These are phyloP conservation scores for Andinoacara biseriatus DNA, from an alignment of 2,113 vertebrate genomes.

Conservation along the genomic window DNA sequence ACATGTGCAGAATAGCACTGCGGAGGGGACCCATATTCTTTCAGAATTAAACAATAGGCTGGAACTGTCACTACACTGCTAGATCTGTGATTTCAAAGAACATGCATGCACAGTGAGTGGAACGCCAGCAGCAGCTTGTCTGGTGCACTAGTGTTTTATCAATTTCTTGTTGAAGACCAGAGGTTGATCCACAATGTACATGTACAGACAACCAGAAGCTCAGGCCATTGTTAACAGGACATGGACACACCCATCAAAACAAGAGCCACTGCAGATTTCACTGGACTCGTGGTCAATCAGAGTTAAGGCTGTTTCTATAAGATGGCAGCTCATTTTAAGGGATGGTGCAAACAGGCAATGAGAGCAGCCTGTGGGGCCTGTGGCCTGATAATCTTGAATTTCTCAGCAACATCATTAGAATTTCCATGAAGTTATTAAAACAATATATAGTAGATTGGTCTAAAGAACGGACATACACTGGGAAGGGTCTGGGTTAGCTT, in stretches of 20 bases:
- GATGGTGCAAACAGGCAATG: background rate
- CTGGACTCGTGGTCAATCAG: background rate
- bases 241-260: background rate
- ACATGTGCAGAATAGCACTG: background rate
- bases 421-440: too few relatives aligned
- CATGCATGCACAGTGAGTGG: background rate
- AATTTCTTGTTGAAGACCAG: background rate
- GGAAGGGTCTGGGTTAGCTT: too few relatives aligned
- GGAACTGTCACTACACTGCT: background rate
- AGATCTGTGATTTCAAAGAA: background rate
- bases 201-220: background rate
- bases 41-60: background rate
- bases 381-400: too few relatives aligned
- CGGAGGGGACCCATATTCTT: slow-evolving; percentile 2
- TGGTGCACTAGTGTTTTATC: background rate
- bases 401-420: too few relatives aligned
- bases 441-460: too few relatives aligned
- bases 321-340: background rate
- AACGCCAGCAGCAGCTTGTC: slow-evolving; percentile 2
- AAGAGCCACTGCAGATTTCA: background rate
- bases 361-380: background rate
- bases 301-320: background rate
- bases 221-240: background rate
- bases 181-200: background rate
- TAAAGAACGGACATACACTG: too few relatives aligned